A percentile compares a stretch with the other conserved stretches of the same genome.
Conservation (phyloP, 1,140 invertebrate species). For the Aporrectodea caliginosa region DNA sequence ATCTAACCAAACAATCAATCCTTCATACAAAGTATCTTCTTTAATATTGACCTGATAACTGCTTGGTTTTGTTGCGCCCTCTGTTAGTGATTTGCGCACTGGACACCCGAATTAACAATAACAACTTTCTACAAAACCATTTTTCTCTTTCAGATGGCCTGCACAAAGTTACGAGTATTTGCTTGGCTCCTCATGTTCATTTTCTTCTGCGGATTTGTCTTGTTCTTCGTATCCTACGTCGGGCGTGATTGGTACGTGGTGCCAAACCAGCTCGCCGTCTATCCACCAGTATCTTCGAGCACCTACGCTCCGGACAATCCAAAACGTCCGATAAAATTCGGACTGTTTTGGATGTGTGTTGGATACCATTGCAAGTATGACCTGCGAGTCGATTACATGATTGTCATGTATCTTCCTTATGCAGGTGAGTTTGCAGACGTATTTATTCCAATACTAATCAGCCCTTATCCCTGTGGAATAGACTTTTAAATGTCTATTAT, state of each 20-base stretch:
- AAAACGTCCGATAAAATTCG: conserved; percentile 8
- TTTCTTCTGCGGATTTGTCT: conserved; percentile 18
- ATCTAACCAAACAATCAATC: no score
- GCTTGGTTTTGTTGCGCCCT: no score
- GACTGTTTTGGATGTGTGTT: conserved; percentile 22
- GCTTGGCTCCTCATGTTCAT: conserved; percentile 10
- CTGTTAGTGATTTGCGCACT: no score
- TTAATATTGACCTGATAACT: no score
- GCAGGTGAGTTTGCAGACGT: neutral
- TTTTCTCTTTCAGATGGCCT: neutral
- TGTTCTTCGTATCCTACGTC: conserved; percentile 15
- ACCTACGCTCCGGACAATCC: conserved; percentile 11
- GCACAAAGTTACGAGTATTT: neutral
- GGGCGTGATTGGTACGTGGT: conserved; percentile 20
- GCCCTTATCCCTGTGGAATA: no score
- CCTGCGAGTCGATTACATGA: conserved; percentile 22
- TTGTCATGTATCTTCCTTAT: conserved; percentile 19
- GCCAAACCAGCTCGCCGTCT: neutral
- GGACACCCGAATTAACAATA: no score
- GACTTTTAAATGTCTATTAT: no score
- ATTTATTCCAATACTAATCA: no score
- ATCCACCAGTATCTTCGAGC: neutral
- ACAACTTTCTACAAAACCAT: no score
- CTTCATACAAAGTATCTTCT: no score
- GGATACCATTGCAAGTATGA: conserved; percentile 9